Base-by-base conservation (phyloP, 1,140 invertebrate species). In the Reticulitermes speratus region DNA sequence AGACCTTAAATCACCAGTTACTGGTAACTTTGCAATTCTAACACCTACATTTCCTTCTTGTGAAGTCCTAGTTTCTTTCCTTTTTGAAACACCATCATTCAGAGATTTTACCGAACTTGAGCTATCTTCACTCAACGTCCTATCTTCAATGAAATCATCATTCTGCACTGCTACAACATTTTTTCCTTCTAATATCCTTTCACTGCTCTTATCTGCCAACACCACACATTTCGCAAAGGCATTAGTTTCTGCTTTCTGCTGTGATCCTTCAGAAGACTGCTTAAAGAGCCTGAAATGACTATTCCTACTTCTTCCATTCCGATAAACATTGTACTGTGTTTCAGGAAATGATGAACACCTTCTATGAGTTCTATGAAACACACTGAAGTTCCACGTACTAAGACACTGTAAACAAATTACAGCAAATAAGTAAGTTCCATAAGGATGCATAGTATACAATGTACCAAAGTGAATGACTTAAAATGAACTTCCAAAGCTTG, bases 271-370 rank as follows among this genome's bases (percentile, higher is more conserved):
- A 16, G 83, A 84, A 14, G 16, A 23, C 83, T 84, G 83, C 30
- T 84, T 84, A 21, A 52, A 6, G 6, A 84, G 45, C 44, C 9
- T 45, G 25, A 52, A 84, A 84, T 52, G 83, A 45, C 0, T 30
- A 14, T 30, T 75, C n/a, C 16, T 75, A 75, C 32, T 45, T 55
- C 85, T 44, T 44, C 83, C 85, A 65, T 52, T 65, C 21, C 75
- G 81, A 11, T 59, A 44, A 38, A 38, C 6, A 30, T 55, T 82
- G 82, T 69, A 88, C 87, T 82, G 44, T 8, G 89, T 88, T 87
- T 92, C 90, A 30, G 91, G 91, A 88, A 91, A 91, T 30, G 91
- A 91, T 38, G 90, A 91, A 88, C 91, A 91, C 87, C 91, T 88
- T 65, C 91, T 87, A 86, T 92, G 91, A 83, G 88, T 85, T 88